Evolutionary conservation across 2,888 invertebrate species (phyloP).

Genomic region (Drosophila acutilabella): DNA sequence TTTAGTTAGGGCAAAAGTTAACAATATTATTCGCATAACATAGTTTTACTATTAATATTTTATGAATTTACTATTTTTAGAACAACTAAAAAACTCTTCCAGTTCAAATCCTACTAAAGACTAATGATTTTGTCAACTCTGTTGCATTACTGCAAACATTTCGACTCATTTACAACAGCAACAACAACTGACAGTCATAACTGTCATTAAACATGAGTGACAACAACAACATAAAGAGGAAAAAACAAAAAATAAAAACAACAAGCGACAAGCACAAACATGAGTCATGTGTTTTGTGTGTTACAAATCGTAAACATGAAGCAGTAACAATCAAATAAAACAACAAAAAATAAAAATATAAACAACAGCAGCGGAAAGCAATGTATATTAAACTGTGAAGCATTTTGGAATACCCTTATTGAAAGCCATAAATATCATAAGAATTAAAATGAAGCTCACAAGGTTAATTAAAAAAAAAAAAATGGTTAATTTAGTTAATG

Average conservation of each 20-base stretch:
- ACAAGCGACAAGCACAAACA: conserved; percentile 11
- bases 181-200: conserved; percentile 35
- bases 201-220: conserved; percentile 48
- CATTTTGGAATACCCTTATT: conserved; percentile 7
- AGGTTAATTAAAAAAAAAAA: too few relatives aligned
- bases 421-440: neutral
- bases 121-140: neutral
- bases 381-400: neutral
- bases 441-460: neutral
- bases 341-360: conserved; percentile 1
- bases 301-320: conserved; percentile 52
- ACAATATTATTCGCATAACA: too few relatives aligned
- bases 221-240: conserved; percentile 30
- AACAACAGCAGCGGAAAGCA: neutral
- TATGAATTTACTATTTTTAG: too few relatives aligned
- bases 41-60: too few relatives aligned
- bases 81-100: neutral
- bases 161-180: conserved; percentile 20
- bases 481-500: neutral
- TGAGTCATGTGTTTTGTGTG: conserved; percentile 44
- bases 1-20: too few relatives aligned
- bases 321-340: conserved; percentile 30
- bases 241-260: conserved; percentile 19
- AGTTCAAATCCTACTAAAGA: conserved; percentile 1
- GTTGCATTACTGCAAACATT: conserved; percentile 26